Conservation (phyloP, 2,797 vertebrate genomes). For the Apogon hyalosoma region DNA sequence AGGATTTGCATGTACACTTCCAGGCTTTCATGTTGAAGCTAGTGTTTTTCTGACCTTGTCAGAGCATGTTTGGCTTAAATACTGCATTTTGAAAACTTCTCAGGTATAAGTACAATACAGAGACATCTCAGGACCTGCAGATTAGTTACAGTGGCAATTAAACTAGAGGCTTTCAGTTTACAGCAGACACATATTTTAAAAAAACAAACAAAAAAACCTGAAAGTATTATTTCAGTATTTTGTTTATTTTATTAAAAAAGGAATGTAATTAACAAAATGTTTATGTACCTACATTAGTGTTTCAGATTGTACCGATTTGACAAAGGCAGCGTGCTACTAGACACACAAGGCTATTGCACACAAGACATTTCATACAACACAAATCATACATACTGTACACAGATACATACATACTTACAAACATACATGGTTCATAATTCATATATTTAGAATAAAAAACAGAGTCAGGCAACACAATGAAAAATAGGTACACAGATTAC, state of each 20-base stretch:
- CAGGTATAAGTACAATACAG: constrained; percentile 48
- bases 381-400: constrained; percentile 82
- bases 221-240: constrained; percentile 66
- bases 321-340: constrained; percentile 86
- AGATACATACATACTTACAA: constrained; percentile 76
- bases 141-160: constrained; percentile 21
- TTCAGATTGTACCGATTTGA: constrained; percentile 86
- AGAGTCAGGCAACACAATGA: constrained; percentile 71
- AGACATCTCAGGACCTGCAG: constrained; percentile 60
- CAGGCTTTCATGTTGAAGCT: constrained; percentile 73
- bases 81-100: constrained; percentile 55
- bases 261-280: constrained; percentile 81
- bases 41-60: constrained; percentile 76
- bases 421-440: constrained; percentile 71
- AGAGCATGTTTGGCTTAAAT: constrained; percentile 76
- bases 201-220: constrained; percentile 26
- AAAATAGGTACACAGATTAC: constrained; percentile 66
- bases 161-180: constrained; percentile 14
- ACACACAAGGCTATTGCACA: constrained; percentile 89
- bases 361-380: constrained; percentile 83
- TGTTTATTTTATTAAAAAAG: constrained; percentile 84
- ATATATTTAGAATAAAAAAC: constrained; percentile 77
- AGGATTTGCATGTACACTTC: constrained; percentile 53
- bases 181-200: not conserved
- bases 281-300: constrained; percentile 89